Evolutionary conservation across 53 echinoderm and acorn worm species (phyloP).

Genomic region (Henricia sp.): DNA sequence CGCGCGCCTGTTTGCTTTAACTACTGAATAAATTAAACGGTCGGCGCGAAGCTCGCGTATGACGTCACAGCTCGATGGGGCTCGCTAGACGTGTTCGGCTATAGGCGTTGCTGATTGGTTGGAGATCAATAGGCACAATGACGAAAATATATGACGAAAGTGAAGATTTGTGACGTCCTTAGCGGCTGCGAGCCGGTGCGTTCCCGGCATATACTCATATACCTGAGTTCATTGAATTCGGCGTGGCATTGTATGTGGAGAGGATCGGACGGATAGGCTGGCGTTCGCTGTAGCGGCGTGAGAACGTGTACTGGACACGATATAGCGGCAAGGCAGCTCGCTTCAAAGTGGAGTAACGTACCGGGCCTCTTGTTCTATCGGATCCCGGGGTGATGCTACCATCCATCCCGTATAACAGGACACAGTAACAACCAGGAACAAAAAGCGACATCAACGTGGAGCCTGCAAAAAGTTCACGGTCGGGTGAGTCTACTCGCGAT

Average conservation of each 20-base stretch:
- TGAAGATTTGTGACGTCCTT: slow-evolving; percentile 60
- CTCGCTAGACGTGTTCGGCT: slow-evolving; percentile 58
- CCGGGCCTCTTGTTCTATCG: neutral
- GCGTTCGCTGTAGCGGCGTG: slow-evolving; percentile 53
- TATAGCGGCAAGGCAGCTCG: slow-evolving; percentile 29
- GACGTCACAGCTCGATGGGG: slow-evolving; percentile 73
- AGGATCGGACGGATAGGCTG: slow-evolving; percentile 54
- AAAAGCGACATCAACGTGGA: slow-evolving; percentile 39
- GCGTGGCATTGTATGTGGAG: slow-evolving; percentile 61
- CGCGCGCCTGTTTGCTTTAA: slow-evolving; percentile 50
- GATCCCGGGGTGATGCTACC: neutral
- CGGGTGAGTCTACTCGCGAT: slow-evolving; percentile 38
- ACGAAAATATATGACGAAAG: slow-evolving; percentile 71
- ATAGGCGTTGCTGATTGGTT: slow-evolving; percentile 65
- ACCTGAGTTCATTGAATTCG: slow-evolving; percentile 75
- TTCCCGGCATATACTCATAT: slow-evolving; percentile 67
- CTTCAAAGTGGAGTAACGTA: neutral
- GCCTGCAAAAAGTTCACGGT: slow-evolving; percentile 35
- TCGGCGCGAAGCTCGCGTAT: slow-evolving; percentile 56
- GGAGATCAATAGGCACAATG: slow-evolving; percentile 66
- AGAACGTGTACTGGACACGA: slow-evolving; percentile 30
- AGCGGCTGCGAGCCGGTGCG: slow-evolving; percentile 35
- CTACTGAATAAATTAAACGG: slow-evolving; percentile 69
- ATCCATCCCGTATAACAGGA: neutral
- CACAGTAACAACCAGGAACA: neutral